Percentiles rank a stretch among this genome's conserved stretches.
Conservation (phyloP, 1,140 invertebrate genomes). For the Drosophila teissieri region DNA sequence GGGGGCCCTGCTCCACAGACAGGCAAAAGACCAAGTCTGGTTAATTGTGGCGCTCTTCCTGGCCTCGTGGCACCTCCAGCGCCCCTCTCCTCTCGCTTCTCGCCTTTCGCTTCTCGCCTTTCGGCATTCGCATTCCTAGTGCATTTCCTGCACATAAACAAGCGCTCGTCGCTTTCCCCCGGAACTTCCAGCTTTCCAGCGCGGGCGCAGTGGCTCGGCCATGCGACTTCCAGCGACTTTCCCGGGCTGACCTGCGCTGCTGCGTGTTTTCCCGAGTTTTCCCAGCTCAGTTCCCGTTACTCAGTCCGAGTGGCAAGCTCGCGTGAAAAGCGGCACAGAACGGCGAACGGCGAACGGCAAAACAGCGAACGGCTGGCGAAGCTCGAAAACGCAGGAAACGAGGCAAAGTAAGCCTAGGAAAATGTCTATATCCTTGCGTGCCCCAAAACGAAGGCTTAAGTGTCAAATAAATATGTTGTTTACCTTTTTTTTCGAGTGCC, state of each 20-base stretch:
- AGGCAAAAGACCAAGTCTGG: conserved; percentile 69
- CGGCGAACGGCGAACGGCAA: conserved; percentile 40
- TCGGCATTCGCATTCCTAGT: conserved; percentile 29
- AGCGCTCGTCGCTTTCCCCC: conserved; percentile 12
- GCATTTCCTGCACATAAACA: conserved; percentile 81
- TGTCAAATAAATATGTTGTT: not conserved
- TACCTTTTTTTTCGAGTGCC: conserved; percentile 9
- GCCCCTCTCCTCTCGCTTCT: not conserved
- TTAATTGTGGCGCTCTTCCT: conserved; percentile 71
- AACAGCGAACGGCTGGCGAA: conserved; percentile 68
- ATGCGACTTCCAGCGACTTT: conserved; percentile 29
- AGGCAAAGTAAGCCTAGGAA: not conserved
- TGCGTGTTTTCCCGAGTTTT: conserved; percentile 9
- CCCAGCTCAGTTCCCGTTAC: conserved; percentile 47
- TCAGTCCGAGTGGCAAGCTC: conserved; percentile 77
- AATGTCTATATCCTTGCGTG: not conserved
- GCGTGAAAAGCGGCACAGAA: conserved; percentile 45
- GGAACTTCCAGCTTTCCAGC: conserved; percentile 27
- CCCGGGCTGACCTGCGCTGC: conserved; percentile 39
- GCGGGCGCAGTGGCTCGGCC: conserved; percentile 7
- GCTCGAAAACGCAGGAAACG: conserved; percentile 56
- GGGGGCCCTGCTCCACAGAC: conserved; percentile 14
- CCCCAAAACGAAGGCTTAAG: not conserved
- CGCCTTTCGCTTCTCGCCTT: no score
- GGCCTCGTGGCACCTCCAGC: conserved; percentile 62